Conservation (phyloP, 2,113 vertebrate genomes). For the Xenopus borealis region DNA sequence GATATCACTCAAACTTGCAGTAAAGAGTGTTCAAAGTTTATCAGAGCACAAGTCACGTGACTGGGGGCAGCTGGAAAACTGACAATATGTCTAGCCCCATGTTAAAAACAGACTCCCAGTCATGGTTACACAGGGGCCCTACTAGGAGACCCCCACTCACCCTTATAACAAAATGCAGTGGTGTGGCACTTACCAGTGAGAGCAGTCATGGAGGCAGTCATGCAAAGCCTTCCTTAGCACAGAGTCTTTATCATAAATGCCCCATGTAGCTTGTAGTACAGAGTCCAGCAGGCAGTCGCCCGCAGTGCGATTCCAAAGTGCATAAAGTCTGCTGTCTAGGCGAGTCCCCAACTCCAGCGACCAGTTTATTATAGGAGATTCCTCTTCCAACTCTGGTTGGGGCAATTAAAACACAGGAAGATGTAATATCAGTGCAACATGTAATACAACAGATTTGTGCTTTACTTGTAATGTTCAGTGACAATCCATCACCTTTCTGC, state of each 20-base stretch:
- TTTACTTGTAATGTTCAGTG: neutral
- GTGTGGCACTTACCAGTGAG: constrained; percentile 82
- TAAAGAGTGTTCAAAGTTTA: no score
- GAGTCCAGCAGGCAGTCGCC: constrained; percentile 97
- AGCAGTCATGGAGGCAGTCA: constrained; percentile 97
- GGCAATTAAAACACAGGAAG: neutral
- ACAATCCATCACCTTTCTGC: constrained; percentile 82
- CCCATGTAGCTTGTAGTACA: constrained; percentile 97
- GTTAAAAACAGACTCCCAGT: no score
- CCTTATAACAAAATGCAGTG: no score
- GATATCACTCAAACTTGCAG: no score
- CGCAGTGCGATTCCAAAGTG: constrained; percentile 96
- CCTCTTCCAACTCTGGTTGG: constrained; percentile 88
- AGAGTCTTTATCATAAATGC: constrained; percentile 97
- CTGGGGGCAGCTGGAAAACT: no score
- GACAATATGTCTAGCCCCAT: no score
- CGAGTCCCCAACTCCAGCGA: constrained; percentile 92
- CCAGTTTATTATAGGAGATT: constrained; percentile 98
- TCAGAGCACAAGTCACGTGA: no score
- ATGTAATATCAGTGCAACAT: neutral
- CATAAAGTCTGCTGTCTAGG: constrained; percentile 92
- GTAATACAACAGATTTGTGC: neutral
- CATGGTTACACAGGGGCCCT: no score
- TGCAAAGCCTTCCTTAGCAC: constrained; percentile 94
- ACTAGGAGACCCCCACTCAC: no score